phyloP scores from a whole-genome alignment of 2,888 invertebrate genomes.

The Ectobius pallidus region DNA sequence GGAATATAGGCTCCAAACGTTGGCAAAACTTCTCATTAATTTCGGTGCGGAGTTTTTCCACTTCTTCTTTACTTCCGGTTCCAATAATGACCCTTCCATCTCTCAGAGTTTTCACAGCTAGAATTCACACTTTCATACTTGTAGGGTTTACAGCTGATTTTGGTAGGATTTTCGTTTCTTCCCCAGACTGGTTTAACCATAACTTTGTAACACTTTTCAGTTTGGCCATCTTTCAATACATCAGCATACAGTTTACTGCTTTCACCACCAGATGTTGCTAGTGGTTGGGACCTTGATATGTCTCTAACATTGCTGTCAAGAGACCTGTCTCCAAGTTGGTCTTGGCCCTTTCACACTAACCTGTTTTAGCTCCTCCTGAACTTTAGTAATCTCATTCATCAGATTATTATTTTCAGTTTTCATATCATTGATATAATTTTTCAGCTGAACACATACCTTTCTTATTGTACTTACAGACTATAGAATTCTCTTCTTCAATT shows the following conservation, averaged over 20 bases:
- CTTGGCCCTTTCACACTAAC: no score
- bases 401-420: no score
- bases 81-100: not conserved
- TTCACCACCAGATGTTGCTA: not conserved
- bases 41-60: not conserved
- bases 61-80: not conserved
- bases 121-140: not conserved
- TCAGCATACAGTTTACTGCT: not conserved
- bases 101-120: not conserved
- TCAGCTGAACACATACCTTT: no score
- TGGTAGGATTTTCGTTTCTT: not conserved
- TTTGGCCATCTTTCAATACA: not conserved
- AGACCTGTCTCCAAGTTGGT: no score
- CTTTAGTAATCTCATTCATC: no score
- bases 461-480: no score
- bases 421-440: no score
- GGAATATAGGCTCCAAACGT: not conserved
- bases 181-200: not conserved
- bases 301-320: no score
- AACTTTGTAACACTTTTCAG: not conserved
- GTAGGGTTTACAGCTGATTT: not conserved
- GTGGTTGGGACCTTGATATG: not conserved
- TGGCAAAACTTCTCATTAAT: not conserved
- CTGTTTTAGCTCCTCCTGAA: no score
- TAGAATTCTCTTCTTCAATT: no score